Base-by-base conservation (phyloP, 1,140 invertebrate genomes). In the Carposina sasakii region DNA sequence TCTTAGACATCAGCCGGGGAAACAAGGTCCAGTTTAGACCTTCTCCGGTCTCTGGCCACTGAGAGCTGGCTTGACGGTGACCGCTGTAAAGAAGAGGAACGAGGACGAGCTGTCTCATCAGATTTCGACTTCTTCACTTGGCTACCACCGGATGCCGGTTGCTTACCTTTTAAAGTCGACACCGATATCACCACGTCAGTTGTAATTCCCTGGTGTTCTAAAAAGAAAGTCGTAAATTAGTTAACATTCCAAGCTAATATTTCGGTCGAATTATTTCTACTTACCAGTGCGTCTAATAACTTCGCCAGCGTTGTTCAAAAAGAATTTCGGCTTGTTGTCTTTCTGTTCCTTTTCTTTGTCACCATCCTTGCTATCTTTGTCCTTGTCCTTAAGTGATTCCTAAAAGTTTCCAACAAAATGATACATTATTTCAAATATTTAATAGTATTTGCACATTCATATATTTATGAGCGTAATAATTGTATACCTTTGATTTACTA, bases 41-140 rank as follows among this genome's bases (percentile, higher is more conserved):
- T 57, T 13, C 76, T 63, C 16, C 76, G 64, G 45, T 81, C 77
- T 10, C 69, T 42, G 22, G 68, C 53, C 4, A 62, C 64, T 6
- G 74, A 70, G 39, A 81, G 53, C 37, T 85, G 81, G 21, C 74
- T 79, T 6, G 85, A 86, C 2, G 81, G 67, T 0, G 82, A 85
- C 9, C 79, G 67, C 52, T 84, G 79, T 17, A 85, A 54, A 2
- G 81, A 84, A 0, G 75, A 58, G 1, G 81, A 81, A 0, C 81
- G 59, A n/a, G 77, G 68, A 4, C 75, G 63, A 0, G 73, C 59
- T 12, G 71, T 60, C 26, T 85, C 85, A n/a, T n/a, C n/a, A 6
- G 85, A 74, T 54, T 85, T 85, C 21, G 82, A 81, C 54, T 85
- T 86, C 63, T 86, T 86, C 26, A 76, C 81, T 37, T 85, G 85